phyloP scores from a whole-genome alignment of 2,113 vertebrate species.

The Entomyzon cyanotis region DNA sequence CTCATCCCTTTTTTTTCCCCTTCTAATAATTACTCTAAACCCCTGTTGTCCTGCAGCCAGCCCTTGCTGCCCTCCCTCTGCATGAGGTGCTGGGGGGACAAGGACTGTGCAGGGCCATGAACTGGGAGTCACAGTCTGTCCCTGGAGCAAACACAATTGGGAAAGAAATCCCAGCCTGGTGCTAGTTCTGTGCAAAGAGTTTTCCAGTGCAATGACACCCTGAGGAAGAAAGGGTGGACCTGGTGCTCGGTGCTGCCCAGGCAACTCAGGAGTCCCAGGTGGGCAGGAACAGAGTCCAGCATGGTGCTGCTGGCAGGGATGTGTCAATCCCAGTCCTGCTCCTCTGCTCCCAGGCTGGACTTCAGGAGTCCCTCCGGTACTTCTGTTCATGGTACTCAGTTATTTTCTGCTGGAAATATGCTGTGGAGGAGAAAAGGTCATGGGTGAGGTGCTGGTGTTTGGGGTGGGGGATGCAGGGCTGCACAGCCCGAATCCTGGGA shows the following conservation, averaged over 20 bases:
- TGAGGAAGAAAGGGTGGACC: background rate
- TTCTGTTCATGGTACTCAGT: constrained; percentile 82
- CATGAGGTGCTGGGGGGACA: background rate
- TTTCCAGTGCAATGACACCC: constrained; percentile 21
- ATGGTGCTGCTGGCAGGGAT: background rate
- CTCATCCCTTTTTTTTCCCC: background rate
- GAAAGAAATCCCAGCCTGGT: background rate
- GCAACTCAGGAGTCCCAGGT: background rate
- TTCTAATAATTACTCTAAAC: background rate
- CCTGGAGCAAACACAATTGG: rapidly evolving
- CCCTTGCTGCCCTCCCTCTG: background rate
- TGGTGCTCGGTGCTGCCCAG: background rate
- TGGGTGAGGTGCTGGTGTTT: rapidly evolving
- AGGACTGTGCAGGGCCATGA: background rate
- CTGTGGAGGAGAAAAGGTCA: constrained; percentile 42
- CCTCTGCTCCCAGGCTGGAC: background rate
- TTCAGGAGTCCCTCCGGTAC: constrained; percentile 77
- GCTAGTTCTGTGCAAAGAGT: background rate
- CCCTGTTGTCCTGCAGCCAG: background rate
- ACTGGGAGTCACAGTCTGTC: background rate
- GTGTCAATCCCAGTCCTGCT: background rate
- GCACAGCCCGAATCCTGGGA: background rate
- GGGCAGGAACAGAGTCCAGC: background rate
- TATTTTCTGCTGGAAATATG: constrained; percentile 85
- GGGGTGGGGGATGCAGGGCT: background rate